phyloP scores from a whole-genome alignment of 2,888 invertebrate genomes.

The Metallyticus violacea region DNA sequence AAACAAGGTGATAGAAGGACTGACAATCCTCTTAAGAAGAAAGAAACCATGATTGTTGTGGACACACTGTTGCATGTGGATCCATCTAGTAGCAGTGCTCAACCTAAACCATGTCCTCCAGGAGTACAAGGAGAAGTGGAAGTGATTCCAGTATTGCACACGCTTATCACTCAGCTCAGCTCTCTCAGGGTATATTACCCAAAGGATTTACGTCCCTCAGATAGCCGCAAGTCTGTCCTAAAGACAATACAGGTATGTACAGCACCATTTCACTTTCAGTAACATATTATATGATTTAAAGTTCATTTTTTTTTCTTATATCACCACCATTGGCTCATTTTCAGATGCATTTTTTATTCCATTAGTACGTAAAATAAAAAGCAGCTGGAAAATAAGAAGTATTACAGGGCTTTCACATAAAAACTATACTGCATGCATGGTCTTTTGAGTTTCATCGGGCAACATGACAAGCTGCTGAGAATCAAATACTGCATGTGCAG shows the following conservation, averaged over 20 bases:
- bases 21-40: slow-evolving; percentile 1
- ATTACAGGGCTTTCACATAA: too few relatives aligned
- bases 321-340: too few relatives aligned
- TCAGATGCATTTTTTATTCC: too few relatives aligned
- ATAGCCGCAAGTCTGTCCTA: slow-evolving; percentile 80
- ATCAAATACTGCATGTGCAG: too few relatives aligned
- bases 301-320: too few relatives aligned
- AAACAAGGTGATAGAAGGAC: slow-evolving; percentile 52
- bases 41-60: slow-evolving; percentile 62
- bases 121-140: slow-evolving; percentile 79
- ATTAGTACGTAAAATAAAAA: too few relatives aligned
- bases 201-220: slow-evolving; percentile 79
- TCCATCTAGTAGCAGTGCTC: slow-evolving; percentile 51
- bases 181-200: slow-evolving; percentile 89
- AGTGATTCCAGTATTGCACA: slow-evolving; percentile 82
- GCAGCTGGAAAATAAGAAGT: too few relatives aligned
- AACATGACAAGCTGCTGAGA: too few relatives aligned
- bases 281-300: too few relatives aligned
- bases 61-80: slow-evolving; percentile 83
- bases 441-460: too few relatives aligned
- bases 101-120: slow-evolving; percentile 62
- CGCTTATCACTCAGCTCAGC: slow-evolving; percentile 80
- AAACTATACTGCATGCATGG: too few relatives aligned
- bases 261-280: too few relatives aligned
- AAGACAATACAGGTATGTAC: slow-evolving; percentile 61